A percentile compares a stretch with the other conserved stretches of the same genome.
These are phyloP conservation scores for Dryobotodes eremita DNA, from an alignment of 2,888 invertebrate genomes.

Conservation along the genomic window DNA sequence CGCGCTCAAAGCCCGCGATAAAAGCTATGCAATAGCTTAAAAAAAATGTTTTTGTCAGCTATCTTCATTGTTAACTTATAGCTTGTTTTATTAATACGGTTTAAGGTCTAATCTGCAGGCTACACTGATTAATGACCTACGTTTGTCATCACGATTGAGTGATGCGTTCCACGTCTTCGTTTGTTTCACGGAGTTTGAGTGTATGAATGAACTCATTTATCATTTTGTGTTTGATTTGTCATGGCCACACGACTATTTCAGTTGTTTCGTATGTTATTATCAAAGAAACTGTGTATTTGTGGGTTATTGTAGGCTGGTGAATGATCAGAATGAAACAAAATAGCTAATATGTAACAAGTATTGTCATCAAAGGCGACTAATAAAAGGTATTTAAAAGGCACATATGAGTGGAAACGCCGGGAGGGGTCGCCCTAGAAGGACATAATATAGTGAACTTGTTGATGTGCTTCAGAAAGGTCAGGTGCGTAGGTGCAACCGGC, in stretches of 20 bases:
- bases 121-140: slow-evolving; percentile 58
- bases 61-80: too few species aligned
- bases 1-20: too few species aligned
- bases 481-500: neutral
- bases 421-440: neutral
- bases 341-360: neutral
- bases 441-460: neutral
- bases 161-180: slow-evolving; percentile 57
- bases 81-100: too few species aligned
- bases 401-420: neutral
- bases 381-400: neutral
- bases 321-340: neutral
- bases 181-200: slow-evolving; percentile 49
- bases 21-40: too few species aligned
- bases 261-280: slow-evolving; percentile 27
- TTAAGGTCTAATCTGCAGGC: neutral
- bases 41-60: too few species aligned
- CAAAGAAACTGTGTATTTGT: neutral
- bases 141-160: slow-evolving; percentile 57
- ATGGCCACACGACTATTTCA: slow-evolving; percentile 18
- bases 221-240: slow-evolving; percentile 60
- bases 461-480: neutral
- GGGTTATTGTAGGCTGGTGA: neutral
- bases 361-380: neutral
- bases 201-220: slow-evolving; percentile 49